Base-by-base conservation (phyloP, 1,140 invertebrate species). In the Triops cancriformis region DNA sequence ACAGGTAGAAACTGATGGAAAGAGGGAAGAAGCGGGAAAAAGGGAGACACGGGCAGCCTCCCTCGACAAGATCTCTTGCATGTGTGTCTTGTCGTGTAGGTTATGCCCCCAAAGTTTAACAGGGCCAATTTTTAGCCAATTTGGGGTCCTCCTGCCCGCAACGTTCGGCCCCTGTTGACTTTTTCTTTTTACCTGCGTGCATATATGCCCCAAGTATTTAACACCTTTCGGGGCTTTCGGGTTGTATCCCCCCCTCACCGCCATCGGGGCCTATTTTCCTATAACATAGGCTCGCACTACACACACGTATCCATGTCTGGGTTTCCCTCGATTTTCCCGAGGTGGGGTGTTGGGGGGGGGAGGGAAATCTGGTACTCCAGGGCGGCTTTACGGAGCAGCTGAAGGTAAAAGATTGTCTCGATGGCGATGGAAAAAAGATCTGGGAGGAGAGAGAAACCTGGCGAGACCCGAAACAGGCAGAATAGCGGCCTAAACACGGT, bases 371-470 rank as follows among this genome's bases (percentile, higher is more conserved):
- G n/a, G n/a, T n/a, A n/a, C n/a, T n/a, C n/a, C n/a, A 64, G 14
- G 51, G 51, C 5, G 51, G 18, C 23, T 64, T 64, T 64, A 64
- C 51, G 51, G 51, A 64, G 51, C 51, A 64, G 51, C 51, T 64
- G 51, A 64, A 64, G 51, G 51, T 64, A 64, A 64, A 64, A 64
- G 51, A 64, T 64, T 64, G 51, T 64, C 51, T 64, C 23, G 51
- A 64, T 64, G 51, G 51, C 51, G 23, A 64, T 23, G 51, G 51
- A 64, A 64, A 64, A 64, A 64, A 64, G 51, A 64, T 64, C 51
- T 64, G 51, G 51, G 45, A 23, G 51, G 51, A 18, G 23, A 64
- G 23, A 64, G 23, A 23, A 64, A 64, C 51, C 51, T 64, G 51
- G n/a, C 3, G 51, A 64, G 51, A 64, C 51, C 51, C 18, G 51